phyloP scores from a whole-genome alignment of 2,797 vertebrate species.

The Macropus fuliginosus region DNA sequence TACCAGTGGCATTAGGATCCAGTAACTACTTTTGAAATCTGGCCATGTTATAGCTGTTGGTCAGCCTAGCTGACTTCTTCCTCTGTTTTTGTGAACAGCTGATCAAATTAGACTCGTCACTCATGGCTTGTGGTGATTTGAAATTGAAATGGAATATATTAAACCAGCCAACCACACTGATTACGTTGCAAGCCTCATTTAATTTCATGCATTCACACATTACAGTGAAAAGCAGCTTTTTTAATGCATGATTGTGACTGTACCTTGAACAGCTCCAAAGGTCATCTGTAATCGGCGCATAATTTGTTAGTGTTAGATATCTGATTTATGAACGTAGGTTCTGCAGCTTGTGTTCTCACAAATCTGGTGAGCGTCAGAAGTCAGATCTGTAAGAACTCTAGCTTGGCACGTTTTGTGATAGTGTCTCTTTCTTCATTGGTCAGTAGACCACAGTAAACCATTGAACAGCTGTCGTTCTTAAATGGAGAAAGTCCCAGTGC shows the following conservation, averaged over 20 bases:
- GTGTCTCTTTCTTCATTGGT: constrained; percentile 68
- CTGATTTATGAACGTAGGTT: constrained; percentile 83
- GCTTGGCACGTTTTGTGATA: constrained; percentile 45
- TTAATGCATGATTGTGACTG: constrained; percentile 85
- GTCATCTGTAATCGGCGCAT: constrained; percentile 84
- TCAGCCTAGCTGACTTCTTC: constrained; percentile 77
- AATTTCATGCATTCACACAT: constrained; percentile 86
- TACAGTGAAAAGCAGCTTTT: constrained; percentile 81
- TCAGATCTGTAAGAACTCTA: constrained; percentile 62
- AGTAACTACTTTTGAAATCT: constrained; percentile 81
- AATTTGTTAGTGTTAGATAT: constrained; percentile 85
- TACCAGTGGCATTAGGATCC: constrained; percentile 69
- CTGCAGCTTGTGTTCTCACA: constrained; percentile 62
- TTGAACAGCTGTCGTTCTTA: constrained; percentile 47
- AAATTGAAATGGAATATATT: constrained; percentile 89
- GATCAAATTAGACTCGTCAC: constrained; percentile 86
- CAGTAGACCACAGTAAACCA: constrained; percentile 68
- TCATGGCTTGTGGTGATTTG: constrained; percentile 87
- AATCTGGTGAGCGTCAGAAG: constrained; percentile 70
- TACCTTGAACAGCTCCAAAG: constrained; percentile 85
- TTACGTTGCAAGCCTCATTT: constrained; percentile 89
- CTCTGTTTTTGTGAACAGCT: constrained; percentile 84
- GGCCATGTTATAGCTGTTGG: constrained; percentile 74
- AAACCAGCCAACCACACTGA: constrained; percentile 88
- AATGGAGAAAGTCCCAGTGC: constrained; percentile 34